These are phyloP conservation scores for Lontra canadensis DNA, from an alignment of 2,113 vertebrate genomes.

Conservation along the genomic window DNA sequence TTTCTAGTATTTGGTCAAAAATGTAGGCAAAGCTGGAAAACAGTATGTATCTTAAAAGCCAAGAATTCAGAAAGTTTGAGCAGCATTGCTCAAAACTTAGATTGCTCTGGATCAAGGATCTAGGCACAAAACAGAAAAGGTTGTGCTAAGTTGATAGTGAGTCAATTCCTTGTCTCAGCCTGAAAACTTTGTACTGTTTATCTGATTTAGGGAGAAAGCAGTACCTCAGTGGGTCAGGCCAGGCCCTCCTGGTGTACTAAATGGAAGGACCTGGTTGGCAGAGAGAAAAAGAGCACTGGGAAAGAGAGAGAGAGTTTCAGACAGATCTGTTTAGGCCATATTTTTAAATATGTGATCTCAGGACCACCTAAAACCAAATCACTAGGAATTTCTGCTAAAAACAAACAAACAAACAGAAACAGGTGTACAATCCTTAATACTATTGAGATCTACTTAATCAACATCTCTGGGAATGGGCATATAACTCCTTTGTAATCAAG, in stretches of 20 bases:
- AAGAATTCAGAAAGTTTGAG: neutral
- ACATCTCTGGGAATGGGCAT: neutral
- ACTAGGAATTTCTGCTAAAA: neutral
- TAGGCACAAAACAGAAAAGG: neutral
- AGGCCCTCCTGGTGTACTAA: neutral
- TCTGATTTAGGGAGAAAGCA: neutral
- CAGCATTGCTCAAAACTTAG: neutral
- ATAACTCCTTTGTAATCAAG: neutral
- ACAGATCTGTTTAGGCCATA: neutral
- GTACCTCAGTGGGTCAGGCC: fast-evolving
- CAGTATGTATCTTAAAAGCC: neutral
- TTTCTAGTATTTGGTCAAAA: neutral
- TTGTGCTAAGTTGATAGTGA: neutral
- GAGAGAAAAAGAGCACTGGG: neutral
- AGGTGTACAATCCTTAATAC: neutral
- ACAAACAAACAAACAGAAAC: neutral
- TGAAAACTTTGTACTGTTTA: neutral
- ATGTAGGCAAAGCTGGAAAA: neutral
- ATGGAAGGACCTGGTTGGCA: neutral
- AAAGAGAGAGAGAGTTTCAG: neutral
- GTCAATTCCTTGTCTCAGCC: neutral
- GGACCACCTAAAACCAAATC: neutral
- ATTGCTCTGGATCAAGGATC: neutral
- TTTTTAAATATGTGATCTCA: neutral
- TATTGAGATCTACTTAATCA: neutral